Percentiles rank a stretch among this genome's conserved stretches.
phyloP scores from a whole-genome alignment of 2,888 invertebrate genomes.

The Troides helena region DNA sequence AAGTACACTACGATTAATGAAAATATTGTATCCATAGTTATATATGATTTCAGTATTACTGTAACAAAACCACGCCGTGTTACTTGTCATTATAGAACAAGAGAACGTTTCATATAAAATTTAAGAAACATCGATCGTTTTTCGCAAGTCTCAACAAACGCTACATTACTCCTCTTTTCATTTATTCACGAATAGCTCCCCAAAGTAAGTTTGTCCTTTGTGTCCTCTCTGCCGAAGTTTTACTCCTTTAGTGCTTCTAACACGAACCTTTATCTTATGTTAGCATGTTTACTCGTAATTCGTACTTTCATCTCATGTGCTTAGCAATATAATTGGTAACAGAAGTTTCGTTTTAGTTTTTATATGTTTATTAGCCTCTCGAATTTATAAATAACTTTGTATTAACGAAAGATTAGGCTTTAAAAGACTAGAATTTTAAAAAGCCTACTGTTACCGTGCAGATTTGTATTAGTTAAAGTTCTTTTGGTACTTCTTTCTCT shows the following conservation, averaged over 20 bases:
- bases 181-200: constrained; percentile 16
- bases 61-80: neutral
- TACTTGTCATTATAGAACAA: neutral
- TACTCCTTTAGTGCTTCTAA: neutral
- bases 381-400: no score
- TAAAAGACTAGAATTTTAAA: no score
- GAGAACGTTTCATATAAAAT: constrained; percentile 5
- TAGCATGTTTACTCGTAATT: neutral
- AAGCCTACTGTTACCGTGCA: no score
- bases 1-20: no score
- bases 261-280: neutral
- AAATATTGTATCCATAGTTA: no score
- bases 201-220: constrained; percentile 19
- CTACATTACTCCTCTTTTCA: constrained; percentile 9
- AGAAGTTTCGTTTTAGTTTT: neutral
- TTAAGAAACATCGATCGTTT: constrained; percentile 3
- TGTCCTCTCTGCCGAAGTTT: constrained; percentile 10
- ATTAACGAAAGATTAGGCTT: no score
- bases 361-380: no score
- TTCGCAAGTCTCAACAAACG: constrained; percentile 6
- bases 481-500: no score
- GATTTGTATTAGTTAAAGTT: no score
- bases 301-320: neutral
- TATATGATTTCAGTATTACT: neutral
- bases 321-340: neutral